phyloP scores from a whole-genome alignment of 2,888 invertebrate species.

The Nephrotoma guestfalica region DNA sequence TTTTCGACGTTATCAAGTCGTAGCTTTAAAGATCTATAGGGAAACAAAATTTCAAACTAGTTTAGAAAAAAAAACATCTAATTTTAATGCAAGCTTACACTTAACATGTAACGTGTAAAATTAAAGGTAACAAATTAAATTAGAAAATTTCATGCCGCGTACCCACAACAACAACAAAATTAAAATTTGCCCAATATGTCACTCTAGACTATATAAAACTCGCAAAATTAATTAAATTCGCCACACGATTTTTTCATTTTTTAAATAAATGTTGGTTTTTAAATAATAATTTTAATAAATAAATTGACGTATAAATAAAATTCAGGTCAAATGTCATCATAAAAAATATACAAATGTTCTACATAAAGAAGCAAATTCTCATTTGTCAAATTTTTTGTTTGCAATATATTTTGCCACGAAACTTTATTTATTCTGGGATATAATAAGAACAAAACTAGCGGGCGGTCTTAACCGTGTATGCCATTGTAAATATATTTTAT shows the following conservation, averaged over 20 bases:
- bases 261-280: too few relatives aligned
- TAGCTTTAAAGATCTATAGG: too few relatives aligned
- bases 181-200: not conserved
- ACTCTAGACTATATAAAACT: not conserved
- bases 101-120: too few relatives aligned
- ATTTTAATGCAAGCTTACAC: too few relatives aligned
- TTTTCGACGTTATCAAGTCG: too few relatives aligned
- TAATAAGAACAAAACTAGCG: not conserved
- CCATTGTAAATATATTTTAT: too few relatives aligned
- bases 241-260: not conserved
- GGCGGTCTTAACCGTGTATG: not conserved
- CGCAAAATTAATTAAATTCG: not conserved
- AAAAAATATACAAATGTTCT: not conserved
- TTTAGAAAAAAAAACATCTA: too few relatives aligned
- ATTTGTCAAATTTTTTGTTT: not conserved
- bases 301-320: not conserved
- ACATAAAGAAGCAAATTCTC: not conserved
- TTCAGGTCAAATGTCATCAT: not conserved
- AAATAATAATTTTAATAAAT: not conserved
- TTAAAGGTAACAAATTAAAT: not conserved
- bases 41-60: too few relatives aligned
- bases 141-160: not conserved
- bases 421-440: not conserved
- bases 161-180: not conserved
- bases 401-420: not conserved